Evolutionary conservation across 2,113 vertebrate genomes (phyloP).

Genomic region (Pomatostomus ruficeps): DNA sequence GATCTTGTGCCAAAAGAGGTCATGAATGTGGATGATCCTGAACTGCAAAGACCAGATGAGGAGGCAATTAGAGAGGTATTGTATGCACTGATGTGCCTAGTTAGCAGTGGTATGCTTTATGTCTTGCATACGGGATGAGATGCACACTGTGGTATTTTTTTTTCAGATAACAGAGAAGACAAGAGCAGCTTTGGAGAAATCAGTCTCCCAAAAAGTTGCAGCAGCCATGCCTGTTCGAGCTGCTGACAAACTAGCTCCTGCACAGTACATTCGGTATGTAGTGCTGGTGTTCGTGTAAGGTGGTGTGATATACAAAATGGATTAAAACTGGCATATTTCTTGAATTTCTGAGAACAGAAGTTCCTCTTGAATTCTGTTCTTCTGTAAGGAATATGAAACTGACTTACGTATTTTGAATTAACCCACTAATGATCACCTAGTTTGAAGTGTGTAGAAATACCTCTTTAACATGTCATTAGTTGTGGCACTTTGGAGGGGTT

Average conservation of each 20-base stretch:
- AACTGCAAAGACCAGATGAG: constrained; percentile 90
- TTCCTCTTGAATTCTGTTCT: not conserved
- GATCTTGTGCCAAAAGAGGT: constrained; percentile 96
- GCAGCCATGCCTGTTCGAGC: constrained; percentile 99
- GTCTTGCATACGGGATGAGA: not conserved
- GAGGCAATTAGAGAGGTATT: constrained; percentile 91
- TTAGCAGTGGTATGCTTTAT: not conserved
- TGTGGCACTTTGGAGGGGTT: not conserved
- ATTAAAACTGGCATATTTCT: not conserved
- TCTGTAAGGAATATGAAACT: not conserved
- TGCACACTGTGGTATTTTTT: not conserved
- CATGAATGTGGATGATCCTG: constrained; percentile 87
- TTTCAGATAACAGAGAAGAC: constrained; percentile 95
- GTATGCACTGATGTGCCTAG: not conserved
- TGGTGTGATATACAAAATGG: not conserved
- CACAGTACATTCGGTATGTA: constrained; percentile 93
- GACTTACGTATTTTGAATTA: not conserved
- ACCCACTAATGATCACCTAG: not conserved
- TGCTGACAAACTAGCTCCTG: constrained; percentile 94
- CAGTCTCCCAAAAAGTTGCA: constrained; percentile 95
- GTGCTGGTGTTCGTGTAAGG: not conserved
- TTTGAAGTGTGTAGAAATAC: not conserved
- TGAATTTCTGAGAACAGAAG: not conserved
- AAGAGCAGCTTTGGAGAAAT: constrained; percentile 88
- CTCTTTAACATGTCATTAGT: not conserved